phyloP scores from a whole-genome alignment of 2,888 invertebrate species.

The Brassicogethes aeneus region DNA sequence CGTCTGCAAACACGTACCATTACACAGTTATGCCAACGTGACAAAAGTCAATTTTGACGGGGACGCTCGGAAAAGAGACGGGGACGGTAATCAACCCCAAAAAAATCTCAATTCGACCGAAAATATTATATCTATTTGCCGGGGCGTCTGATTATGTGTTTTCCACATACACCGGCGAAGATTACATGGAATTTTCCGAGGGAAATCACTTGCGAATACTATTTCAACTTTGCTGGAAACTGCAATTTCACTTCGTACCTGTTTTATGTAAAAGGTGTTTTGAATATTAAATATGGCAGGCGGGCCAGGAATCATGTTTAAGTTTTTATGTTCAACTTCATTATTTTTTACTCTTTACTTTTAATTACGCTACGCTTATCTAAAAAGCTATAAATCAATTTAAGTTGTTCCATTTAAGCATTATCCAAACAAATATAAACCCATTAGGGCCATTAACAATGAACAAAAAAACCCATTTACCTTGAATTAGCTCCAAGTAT shows the following conservation, averaged over 20 bases:
- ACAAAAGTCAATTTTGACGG: constrained; percentile 35
- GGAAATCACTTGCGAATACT: background rate
- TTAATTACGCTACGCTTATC: background rate
- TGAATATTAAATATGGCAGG: too few species aligned
- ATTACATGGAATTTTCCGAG: background rate
- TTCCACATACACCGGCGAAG: background rate
- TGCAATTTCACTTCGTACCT: too few species aligned
- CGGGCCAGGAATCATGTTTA: too few species aligned
- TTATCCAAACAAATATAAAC: background rate
- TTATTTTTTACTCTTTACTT: background rate
- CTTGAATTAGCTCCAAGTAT: background rate
- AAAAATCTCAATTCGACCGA: constrained; percentile 11
- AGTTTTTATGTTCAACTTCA: too few species aligned
- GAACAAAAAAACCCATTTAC: background rate
- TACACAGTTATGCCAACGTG: constrained; percentile 30
- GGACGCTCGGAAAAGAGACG: constrained; percentile 4
- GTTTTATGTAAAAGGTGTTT: too few species aligned
- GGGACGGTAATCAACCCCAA: constrained; percentile 13
- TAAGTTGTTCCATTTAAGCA: background rate
- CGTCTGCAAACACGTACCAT: constrained; percentile 24
- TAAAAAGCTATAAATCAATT: background rate
- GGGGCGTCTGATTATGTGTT: background rate
- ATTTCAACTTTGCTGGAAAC: too few species aligned
- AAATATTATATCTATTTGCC: constrained; percentile 4
- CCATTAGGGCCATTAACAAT: constrained; percentile 1